Percentiles rank a stretch among this genome's conserved stretches.
Evolutionary conservation across 2,797 vertebrate genomes (phyloP).

Genomic region (Yasuhikotakia modesta): DNA sequence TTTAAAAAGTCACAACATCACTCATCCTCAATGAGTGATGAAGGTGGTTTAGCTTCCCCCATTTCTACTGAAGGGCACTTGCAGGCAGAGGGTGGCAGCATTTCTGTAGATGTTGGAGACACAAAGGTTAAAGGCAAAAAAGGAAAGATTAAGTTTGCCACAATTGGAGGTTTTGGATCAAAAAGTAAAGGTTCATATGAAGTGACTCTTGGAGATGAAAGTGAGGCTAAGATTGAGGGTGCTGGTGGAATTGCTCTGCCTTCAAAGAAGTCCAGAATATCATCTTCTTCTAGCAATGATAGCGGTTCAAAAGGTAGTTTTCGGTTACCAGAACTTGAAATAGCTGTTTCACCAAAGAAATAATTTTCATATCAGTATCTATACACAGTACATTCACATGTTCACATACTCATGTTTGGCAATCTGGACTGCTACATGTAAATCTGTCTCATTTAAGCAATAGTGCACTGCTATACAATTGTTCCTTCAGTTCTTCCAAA

Average conservation of each 20-base stretch:
- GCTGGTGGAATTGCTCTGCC: slow-evolving; percentile 73
- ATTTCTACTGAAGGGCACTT: slow-evolving; percentile 76
- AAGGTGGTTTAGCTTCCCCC: slow-evolving; percentile 76
- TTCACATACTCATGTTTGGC: slow-evolving; percentile 27
- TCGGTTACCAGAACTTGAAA: slow-evolving; percentile 79
- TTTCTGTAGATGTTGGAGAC: slow-evolving; percentile 76
- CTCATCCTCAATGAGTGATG: slow-evolving; percentile 86
- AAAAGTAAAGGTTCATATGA: slow-evolving; percentile 93
- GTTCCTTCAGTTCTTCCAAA: slow-evolving; percentile 56
- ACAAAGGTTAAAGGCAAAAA: slow-evolving; percentile 81
- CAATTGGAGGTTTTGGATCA: slow-evolving; percentile 91
- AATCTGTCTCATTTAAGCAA: slow-evolving; percentile 44
- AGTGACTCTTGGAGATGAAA: slow-evolving; percentile 87
- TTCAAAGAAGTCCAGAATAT: slow-evolving; percentile 82
- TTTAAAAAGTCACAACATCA: slow-evolving; percentile 85
- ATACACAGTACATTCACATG: slow-evolving; percentile 43
- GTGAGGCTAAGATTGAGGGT: slow-evolving; percentile 73
- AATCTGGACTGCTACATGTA: slow-evolving; percentile 42
- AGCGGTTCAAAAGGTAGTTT: slow-evolving; percentile 81
- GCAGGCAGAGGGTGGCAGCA: slow-evolving; percentile 77
- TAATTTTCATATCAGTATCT: slow-evolving; percentile 62
- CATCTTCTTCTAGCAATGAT: slow-evolving; percentile 87
- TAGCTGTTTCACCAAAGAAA: slow-evolving; percentile 84
- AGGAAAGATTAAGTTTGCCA: slow-evolving; percentile 90
- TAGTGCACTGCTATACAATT: slow-evolving; percentile 50